phyloP scores from a whole-genome alignment of 2,113 vertebrate genomes.

The Cyanoramphus novaezelandiae region DNA sequence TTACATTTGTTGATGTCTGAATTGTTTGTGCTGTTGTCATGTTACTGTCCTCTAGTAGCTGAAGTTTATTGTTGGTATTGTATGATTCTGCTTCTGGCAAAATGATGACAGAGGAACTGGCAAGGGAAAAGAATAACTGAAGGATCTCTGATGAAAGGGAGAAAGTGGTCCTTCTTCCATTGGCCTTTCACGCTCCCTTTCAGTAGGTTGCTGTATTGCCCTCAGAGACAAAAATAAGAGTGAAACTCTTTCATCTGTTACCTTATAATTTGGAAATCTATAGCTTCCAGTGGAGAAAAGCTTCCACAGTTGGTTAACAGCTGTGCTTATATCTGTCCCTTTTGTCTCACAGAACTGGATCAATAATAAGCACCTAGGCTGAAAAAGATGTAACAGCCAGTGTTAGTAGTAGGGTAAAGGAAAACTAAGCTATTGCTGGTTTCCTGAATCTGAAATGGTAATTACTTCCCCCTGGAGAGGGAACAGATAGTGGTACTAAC shows the following conservation, averaged over 20 bases:
- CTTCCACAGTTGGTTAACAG: background rate
- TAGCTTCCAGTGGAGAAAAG: background rate
- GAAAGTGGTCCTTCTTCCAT: background rate
- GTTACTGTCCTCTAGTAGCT: background rate
- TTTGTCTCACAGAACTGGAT: background rate
- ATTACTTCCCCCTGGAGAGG: background rate
- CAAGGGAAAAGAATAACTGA: background rate
- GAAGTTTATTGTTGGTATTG: background rate
- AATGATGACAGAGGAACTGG: background rate
- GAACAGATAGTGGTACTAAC: background rate
- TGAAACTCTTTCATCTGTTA: background rate
- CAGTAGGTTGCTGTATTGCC: background rate
- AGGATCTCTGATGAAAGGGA: background rate
- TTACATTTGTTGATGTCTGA: background rate
- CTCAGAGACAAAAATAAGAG: background rate
- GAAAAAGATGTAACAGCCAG: background rate
- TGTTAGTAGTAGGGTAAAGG: background rate
- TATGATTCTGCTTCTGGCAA: background rate
- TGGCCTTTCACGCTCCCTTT: background rate
- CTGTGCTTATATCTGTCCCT: background rate
- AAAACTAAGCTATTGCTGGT: background rate
- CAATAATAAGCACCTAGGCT: background rate
- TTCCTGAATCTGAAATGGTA: background rate
- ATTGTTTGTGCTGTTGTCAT: background rate
- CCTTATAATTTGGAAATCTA: background rate